These are phyloP conservation scores for Cacatua alba DNA, from an alignment of 2,113 vertebrate genomes.

Conservation along the genomic window DNA sequence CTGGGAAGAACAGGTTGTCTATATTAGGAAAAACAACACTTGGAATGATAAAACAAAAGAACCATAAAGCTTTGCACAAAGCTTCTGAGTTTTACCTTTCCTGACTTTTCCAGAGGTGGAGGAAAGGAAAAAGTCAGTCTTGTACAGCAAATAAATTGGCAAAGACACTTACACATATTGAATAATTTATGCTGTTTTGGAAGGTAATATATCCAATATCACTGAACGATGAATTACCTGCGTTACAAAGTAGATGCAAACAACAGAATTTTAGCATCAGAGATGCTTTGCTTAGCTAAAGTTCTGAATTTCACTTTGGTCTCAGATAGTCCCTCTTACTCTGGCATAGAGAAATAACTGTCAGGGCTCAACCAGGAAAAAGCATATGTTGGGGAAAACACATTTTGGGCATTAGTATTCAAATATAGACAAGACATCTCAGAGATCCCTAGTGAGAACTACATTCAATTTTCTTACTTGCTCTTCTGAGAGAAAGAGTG, in stretches of 20 bases:
- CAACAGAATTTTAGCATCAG: background rate
- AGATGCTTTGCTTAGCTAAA: background rate
- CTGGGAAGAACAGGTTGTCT: background rate
- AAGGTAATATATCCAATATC: background rate
- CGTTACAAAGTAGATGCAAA: background rate
- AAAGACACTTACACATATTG: background rate
- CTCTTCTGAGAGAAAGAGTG: background rate
- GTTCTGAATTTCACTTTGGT: background rate
- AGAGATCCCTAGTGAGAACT: background rate
- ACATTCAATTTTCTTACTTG: background rate
- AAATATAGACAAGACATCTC: background rate
- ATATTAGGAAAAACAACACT: background rate
- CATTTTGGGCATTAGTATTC: background rate
- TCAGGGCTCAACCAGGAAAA: background rate
- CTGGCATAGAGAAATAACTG: background rate
- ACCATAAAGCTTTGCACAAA: background rate
- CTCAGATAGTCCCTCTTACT: background rate
- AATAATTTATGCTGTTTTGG: background rate
- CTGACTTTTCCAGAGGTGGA: background rate
- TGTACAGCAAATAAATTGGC: background rate
- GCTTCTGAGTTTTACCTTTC: background rate
- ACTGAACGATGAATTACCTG: background rate
- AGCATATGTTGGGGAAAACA: fast-evolving
- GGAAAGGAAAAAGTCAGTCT: background rate
- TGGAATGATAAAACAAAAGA: background rate